Evolutionary conservation across 2,797 vertebrate genomes (phyloP), one percentile per base, ranked within the genome.

Genomic region (Tarsius wallacei): DNA sequence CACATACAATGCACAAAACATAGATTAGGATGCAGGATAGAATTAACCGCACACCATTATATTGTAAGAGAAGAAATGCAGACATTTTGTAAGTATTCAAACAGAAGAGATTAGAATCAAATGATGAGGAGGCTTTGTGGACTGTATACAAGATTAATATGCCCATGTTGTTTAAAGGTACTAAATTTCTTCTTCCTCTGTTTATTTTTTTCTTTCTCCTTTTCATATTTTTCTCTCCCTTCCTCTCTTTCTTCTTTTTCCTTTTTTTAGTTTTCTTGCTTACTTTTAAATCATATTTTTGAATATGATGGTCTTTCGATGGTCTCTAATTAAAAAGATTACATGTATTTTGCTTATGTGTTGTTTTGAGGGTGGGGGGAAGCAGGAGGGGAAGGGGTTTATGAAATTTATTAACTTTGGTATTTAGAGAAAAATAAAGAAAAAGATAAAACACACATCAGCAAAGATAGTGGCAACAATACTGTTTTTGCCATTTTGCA

Each of bases 71-170:
- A 81, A 31, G 42, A 90, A 55, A 3, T 33, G 5, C 7, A 42
- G 33, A 24, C 24, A 7, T 49, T 53, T 51, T 12, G 0, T 21
- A 61, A 66, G 61, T 5, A 0, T 81, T 61, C 24, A 28, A 36
- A 42, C 26, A 57, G 22, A 91, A 74, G 36, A 93, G 22, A 57
- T 47, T 91, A 19, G 28, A 84, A 78, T 66, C 10, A n/a, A 83
- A 66, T 53, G 15, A 47, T 71, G 17, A 17, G 28, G 16, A 77
- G 4, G 22, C 7, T 16, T 53, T 57, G 59, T 5, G 26, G 42
- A 33, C 63, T 83, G 1, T 68, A 7, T 80, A 2, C 55, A 61
- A 33, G 42, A 22, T 31, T 74, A 42, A 33, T 3, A 33, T 47
- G 49, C 14, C 42, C 22, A 1, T 19, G 15, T 15, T 59, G 8